These are phyloP conservation scores for Rugalucina vietnamica DNA, from an alignment of 2,888 invertebrate species.

Conservation along the genomic window DNA sequence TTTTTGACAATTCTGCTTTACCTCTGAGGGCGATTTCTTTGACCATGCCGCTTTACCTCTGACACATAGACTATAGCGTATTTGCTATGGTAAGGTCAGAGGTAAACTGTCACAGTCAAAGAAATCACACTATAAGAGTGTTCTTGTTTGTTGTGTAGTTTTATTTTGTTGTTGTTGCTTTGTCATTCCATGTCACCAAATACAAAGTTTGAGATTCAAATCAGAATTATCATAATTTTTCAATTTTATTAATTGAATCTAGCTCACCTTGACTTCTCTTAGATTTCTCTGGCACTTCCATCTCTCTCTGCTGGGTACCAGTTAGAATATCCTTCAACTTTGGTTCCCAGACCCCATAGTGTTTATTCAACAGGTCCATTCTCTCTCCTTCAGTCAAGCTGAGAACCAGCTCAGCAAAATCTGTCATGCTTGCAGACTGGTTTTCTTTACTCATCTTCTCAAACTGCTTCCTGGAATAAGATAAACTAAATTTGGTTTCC, in stretches of 20 bases:
- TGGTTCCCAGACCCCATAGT: conserved; percentile 62
- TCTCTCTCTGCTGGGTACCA: background rate
- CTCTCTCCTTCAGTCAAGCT: conserved; percentile 57
- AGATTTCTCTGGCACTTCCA: background rate
- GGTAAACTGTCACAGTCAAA: no score
- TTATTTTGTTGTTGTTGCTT: no score
- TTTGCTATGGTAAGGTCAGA: no score
- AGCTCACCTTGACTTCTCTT: background rate
- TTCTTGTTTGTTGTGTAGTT: no score
- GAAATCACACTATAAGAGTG: no score
- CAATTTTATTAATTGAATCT: background rate
- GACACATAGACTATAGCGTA: no score
- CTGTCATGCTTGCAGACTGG: conserved; percentile 44
- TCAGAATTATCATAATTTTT: background rate
- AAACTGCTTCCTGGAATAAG: conserved; percentile 69
- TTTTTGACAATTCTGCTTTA: no score
- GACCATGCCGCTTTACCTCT: no score
- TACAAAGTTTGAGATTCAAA: background rate
- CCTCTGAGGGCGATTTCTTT: no score
- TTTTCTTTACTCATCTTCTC: conserved; percentile 56
- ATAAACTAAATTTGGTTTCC: no score
- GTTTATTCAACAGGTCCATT: conserved; percentile 64
- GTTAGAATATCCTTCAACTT: conserved; percentile 40
- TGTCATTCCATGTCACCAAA: no score
- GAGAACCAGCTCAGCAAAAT: conserved; percentile 70